Percentiles rank a stretch among this genome's conserved stretches.
Conservation (phyloP, 1,140 invertebrate genomes). For the Paralvinella palmiformis region DNA sequence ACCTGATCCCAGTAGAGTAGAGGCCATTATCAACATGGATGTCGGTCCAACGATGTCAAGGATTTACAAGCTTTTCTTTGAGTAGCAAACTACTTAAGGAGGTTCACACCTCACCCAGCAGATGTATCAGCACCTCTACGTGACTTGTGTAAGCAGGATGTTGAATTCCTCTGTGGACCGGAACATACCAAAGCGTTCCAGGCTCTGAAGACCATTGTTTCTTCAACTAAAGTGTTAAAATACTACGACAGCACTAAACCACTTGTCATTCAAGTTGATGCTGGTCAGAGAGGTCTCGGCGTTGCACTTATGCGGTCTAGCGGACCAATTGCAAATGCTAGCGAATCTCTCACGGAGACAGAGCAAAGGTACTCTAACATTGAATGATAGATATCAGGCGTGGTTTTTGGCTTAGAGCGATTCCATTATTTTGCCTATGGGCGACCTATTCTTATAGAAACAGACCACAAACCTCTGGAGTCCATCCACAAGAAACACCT, state of each 20-base stretch:
- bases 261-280: constrained; percentile 29
- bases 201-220: background rate
- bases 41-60: constrained; percentile 4
- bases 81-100: constrained; percentile 43
- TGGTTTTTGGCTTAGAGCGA: constrained; percentile 36
- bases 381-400: constrained; percentile 51
- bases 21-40: constrained; percentile 28
- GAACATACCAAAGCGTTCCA: constrained; percentile 2
- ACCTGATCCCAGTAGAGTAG: no score
- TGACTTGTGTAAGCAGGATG: constrained; percentile 12
- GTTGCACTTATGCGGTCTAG: constrained; percentile 48
- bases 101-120: constrained; percentile 42
- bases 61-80: constrained; percentile 31
- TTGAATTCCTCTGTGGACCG: constrained; percentile 8
- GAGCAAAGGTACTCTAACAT: constrained; percentile 52
- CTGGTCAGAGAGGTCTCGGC: constrained; percentile 40
- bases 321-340: constrained; percentile 49
- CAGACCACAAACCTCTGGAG: constrained; percentile 41
- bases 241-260: constrained; percentile 32
- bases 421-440: constrained; percentile 8
- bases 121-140: constrained; percentile 24
- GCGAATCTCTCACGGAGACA: constrained; percentile 39
- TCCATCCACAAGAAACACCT: background rate
- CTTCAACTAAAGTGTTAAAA: constrained; percentile 11
- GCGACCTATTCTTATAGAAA: constrained; percentile 23